Evolutionary conservation across 2,888 invertebrate genomes (phyloP).

Genomic region (Xanthia icteritia): DNA sequence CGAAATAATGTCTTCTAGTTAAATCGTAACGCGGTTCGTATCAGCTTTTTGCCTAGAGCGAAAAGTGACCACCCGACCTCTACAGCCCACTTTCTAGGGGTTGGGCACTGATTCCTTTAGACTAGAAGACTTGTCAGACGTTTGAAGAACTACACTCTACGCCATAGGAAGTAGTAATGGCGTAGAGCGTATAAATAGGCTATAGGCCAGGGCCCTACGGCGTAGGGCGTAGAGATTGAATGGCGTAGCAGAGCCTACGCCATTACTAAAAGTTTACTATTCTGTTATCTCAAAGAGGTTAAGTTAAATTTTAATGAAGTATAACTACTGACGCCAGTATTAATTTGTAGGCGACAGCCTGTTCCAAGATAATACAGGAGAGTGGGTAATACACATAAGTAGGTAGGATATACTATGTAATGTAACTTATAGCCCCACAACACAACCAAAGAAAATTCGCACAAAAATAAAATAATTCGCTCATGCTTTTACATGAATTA

Average conservation of each 20-base stretch:
- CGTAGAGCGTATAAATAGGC: too few species aligned
- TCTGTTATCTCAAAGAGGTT: neutral
- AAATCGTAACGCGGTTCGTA: neutral
- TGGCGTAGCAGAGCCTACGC: neutral
- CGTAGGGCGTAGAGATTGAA: neutral
- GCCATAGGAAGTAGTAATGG: too few species aligned
- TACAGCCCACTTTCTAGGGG: neutral
- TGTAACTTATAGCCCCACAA: neutral
- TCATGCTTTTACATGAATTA: neutral
- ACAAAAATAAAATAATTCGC: constrained; percentile 29
- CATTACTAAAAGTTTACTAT: neutral
- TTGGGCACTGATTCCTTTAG: neutral
- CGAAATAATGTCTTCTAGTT: neutral
- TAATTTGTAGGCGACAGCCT: neutral
- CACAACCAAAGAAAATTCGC: constrained; percentile 14
- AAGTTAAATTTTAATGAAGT: neutral
- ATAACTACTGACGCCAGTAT: too few species aligned
- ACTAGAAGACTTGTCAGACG: neutral
- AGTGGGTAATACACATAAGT: neutral
- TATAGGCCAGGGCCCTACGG: neutral
- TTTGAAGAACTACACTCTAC: neutral
- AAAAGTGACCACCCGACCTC: neutral
- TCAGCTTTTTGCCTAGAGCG: too few species aligned
- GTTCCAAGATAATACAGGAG: neutral
- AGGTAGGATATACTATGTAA: neutral